Evolutionary conservation across 2,888 invertebrate genomes (phyloP).

Genomic region (Xestia ashworthii): DNA sequence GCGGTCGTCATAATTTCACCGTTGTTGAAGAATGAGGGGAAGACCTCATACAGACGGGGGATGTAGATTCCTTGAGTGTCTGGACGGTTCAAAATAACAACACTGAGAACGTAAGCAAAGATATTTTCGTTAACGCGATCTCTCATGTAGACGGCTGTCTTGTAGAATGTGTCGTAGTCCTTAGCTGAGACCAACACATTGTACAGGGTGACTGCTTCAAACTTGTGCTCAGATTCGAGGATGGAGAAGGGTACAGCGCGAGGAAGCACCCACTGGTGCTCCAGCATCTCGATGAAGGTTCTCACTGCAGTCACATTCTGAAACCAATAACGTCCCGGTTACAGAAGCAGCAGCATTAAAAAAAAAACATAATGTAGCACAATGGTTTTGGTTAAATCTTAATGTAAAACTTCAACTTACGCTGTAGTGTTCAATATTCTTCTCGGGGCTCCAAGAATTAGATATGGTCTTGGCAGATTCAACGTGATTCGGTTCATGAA

Average conservation of each 20-base stretch:
- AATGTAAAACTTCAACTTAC: slow-evolving; percentile 72
- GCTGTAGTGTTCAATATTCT: slow-evolving; percentile 87
- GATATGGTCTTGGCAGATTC: slow-evolving; percentile 88
- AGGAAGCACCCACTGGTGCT: slow-evolving; percentile 89
- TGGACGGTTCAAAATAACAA: slow-evolving; percentile 91
- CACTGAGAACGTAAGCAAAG: slow-evolving; percentile 92
- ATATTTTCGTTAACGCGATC: slow-evolving; percentile 93
- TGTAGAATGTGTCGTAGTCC: slow-evolving; percentile 93
- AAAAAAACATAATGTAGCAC: too few relatives aligned
- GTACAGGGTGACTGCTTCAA: slow-evolving; percentile 92
- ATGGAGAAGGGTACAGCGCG: slow-evolving; percentile 91
- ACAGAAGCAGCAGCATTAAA: neutral
- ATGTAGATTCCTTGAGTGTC: slow-evolving; percentile 92
- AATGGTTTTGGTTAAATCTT: neutral
- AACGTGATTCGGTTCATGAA: slow-evolving; percentile 91
- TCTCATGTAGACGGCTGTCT: slow-evolving; percentile 93
- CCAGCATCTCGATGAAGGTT: slow-evolving; percentile 89
- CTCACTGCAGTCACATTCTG: slow-evolving; percentile 90
- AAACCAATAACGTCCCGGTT: slow-evolving; percentile 49
- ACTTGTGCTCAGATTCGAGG: slow-evolving; percentile 89
- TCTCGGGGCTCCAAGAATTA: slow-evolving; percentile 87
- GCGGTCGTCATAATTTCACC: slow-evolving; percentile 92
- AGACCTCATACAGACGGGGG: slow-evolving; percentile 93
- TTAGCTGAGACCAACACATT: slow-evolving; percentile 93
- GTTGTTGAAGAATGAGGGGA: slow-evolving; percentile 93